Percentiles rank a stretch among this genome's conserved stretches.
Conservation (phyloP, 2,797 vertebrate species). For the Melopsittacus undulatus region DNA sequence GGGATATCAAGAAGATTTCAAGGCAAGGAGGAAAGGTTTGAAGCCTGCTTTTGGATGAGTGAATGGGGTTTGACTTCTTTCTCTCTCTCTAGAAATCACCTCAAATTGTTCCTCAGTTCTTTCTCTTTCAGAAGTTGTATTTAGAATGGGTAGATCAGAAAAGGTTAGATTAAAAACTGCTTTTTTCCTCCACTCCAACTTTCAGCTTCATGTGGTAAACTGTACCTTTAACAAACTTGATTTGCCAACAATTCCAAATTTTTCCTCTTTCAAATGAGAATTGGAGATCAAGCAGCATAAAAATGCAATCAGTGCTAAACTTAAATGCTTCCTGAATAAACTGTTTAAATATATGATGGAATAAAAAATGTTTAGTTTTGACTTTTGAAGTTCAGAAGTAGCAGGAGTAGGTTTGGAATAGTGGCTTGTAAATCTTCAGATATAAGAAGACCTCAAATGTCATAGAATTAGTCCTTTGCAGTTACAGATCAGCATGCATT, state of each 20-base stretch:
- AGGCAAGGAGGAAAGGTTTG: background rate
- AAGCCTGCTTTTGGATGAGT: background rate
- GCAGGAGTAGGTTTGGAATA: background rate
- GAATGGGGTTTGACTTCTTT: background rate
- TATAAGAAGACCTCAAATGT: background rate
- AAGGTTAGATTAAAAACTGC: background rate
- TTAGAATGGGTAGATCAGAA: background rate
- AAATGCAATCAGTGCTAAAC: background rate
- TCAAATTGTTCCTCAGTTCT: background rate
- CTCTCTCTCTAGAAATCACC: background rate
- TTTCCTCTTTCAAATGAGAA: background rate
- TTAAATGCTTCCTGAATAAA: background rate
- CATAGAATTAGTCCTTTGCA: background rate
- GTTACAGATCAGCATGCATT: background rate
- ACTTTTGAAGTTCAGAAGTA: background rate
- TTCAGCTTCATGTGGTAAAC: background rate
- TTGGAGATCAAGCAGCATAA: background rate
- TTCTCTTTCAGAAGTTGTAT: background rate
- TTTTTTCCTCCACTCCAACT: background rate
- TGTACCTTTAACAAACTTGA: background rate
- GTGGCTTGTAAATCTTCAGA: background rate
- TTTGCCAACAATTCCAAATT: background rate
- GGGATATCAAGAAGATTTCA: background rate
- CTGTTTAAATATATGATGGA: background rate
- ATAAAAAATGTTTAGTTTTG: background rate